Conservation (phyloP, 1,140 invertebrate genomes). For the Drosophila nigrodunni region DNA sequence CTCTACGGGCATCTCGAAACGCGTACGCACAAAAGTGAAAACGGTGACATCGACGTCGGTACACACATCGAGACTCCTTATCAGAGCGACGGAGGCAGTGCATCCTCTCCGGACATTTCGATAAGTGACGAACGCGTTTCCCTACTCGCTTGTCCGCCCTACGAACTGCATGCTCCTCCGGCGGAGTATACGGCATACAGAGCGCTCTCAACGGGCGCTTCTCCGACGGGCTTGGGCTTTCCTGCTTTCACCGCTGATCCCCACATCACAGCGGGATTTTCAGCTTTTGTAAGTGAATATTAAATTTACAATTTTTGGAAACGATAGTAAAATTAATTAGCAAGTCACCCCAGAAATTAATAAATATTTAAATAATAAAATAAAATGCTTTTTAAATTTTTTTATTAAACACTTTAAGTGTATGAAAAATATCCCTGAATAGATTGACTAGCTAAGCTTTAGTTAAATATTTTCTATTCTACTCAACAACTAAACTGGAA, state of each 20-base stretch:
- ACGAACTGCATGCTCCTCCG: slow-evolving; percentile 51
- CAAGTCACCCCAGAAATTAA: neutral
- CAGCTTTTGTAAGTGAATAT: slow-evolving; percentile 75
- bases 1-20: slow-evolving; percentile 86
- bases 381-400: neutral
- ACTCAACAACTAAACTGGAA: neutral
- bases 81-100: slow-evolving; percentile 75
- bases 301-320: neutral
- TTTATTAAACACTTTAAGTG: neutral
- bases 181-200: slow-evolving; percentile 51
- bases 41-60: slow-evolving; percentile 68
- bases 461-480: neutral
- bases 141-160: slow-evolving; percentile 47
- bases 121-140: slow-evolving; percentile 74
- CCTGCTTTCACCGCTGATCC: slow-evolving; percentile 65
- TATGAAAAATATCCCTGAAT: neutral
- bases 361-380: no score
- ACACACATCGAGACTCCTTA: slow-evolving; percentile 67
- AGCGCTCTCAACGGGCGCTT: slow-evolving; percentile 8
- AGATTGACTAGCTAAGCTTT: neutral
- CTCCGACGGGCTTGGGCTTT: slow-evolving; percentile 55
- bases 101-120: slow-evolving; percentile 78
- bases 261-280: slow-evolving; percentile 77
- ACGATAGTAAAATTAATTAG: no score
- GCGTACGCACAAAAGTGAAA: slow-evolving; percentile 65